phyloP scores from a whole-genome alignment of 2,888 invertebrate species.

The Aspidiotus destructor region DNA sequence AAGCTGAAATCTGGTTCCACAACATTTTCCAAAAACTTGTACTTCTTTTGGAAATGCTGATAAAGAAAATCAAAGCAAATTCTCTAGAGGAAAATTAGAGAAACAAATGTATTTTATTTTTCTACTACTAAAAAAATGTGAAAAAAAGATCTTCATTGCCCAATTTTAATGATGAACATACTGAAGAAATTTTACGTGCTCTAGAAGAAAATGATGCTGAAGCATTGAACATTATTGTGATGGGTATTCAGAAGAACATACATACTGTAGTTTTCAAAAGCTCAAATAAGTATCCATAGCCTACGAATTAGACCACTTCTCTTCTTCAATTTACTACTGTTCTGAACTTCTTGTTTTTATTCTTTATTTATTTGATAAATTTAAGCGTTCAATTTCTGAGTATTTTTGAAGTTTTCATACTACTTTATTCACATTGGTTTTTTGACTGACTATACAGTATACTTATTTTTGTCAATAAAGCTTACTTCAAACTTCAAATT shows the following conservation, averaged over 20 bases:
- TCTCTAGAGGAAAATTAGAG: too few species aligned
- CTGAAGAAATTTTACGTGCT: constrained; percentile 1
- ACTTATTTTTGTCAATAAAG: neutral
- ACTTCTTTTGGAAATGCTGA: too few species aligned
- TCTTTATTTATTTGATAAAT: neutral
- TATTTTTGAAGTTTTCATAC: neutral
- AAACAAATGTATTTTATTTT: too few species aligned
- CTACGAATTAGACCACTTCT: neutral
- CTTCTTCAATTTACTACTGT: neutral
- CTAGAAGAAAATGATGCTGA: neutral
- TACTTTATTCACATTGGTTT: neutral
- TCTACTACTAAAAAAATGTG: too few species aligned
- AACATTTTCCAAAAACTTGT: too few species aligned
- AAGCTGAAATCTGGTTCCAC: too few species aligned
- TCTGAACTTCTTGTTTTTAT: neutral
- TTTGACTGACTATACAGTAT: neutral
- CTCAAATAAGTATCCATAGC: neutral
- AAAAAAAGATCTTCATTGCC: neutral
- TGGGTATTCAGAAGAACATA: neutral
- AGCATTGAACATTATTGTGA: neutral
- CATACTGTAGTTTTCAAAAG: neutral
- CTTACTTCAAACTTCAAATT: neutral
- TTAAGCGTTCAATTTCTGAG: neutral
- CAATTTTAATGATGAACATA: neutral
- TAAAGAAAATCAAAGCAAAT: too few species aligned